Evolutionary conservation across 1,140 invertebrate genomes (phyloP).

Genomic region (Drepana arcuata): DNA sequence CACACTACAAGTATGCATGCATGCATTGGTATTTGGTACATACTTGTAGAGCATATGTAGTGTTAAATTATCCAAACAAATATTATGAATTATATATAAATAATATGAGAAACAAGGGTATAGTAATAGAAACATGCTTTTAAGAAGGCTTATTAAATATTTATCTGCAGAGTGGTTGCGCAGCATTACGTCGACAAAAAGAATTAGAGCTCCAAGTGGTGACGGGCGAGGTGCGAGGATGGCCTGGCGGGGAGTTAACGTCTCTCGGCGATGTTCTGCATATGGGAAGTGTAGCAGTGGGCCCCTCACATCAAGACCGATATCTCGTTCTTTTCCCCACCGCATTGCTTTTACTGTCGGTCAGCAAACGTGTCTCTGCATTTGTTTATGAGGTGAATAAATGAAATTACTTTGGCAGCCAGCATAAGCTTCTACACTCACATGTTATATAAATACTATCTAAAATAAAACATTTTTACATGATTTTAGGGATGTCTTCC

Average conservation of each 20-base stretch:
- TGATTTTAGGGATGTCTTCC: constrained; percentile 91
- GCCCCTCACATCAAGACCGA: constrained; percentile 86
- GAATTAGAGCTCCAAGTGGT: constrained; percentile 96
- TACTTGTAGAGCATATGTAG: too few relatives aligned
- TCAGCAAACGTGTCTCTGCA: constrained; percentile 92
- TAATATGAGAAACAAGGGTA: too few relatives aligned
- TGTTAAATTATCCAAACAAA: too few relatives aligned
- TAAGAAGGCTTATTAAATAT: constrained; percentile 2
- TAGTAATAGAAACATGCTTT: too few relatives aligned
- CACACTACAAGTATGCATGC: too few relatives aligned
- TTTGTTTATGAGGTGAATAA: constrained; percentile 92
- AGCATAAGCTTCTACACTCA: too few relatives aligned
- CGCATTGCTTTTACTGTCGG: constrained; percentile 90
- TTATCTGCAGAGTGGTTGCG: constrained; percentile 82
- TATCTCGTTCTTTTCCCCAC: constrained; percentile 94
- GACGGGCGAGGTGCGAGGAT: constrained; percentile 91
- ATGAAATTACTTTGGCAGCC: neutral
- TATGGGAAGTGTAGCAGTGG: constrained; percentile 90
- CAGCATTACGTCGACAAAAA: constrained; percentile 90
- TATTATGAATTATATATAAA: too few relatives aligned
- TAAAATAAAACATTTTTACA: too few relatives aligned
- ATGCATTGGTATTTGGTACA: too few relatives aligned
- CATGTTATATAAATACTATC: too few relatives aligned
- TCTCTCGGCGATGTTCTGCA: constrained; percentile 85
- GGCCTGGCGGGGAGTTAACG: constrained; percentile 91